Base-by-base conservation (phyloP, 2,113 vertebrate species). In the Dicrurus megarhynchus region DNA sequence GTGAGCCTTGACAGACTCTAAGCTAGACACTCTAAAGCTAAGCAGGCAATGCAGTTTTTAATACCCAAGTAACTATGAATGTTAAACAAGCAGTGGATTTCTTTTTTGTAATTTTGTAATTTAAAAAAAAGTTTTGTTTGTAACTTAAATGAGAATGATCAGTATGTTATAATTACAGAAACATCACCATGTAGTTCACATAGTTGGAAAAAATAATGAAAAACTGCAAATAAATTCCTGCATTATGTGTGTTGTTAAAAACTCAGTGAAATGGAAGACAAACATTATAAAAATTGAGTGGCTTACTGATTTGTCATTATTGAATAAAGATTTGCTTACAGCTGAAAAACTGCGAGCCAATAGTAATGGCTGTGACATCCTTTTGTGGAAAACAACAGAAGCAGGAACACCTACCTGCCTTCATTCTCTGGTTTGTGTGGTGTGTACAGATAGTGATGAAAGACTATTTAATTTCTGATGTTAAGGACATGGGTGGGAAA, bases 261-360 rank as follows among this genome's bases (percentile, higher is more conserved):
- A 39, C 46, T 90, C 86, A 91, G 69, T 88, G 91, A 89, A 95
- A 71, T 84, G 79, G 95, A 96, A 93, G 55, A 77, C 23, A 95
- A 52, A 84, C 16, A 20, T 93, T 94, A 73, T 63, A 91, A 93
- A 88, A 69, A 47, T 68, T 93, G 52, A 55, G 78, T 49, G 28
- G 76, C 59, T 49, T 88, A 91, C 80, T 97, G 92, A 92, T 89
- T 95, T 96, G 97, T 95, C 75, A 90, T 96, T 93, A 84, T 75
- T 83, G 80, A 26, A 35, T 95, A 96, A 92, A 96, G 47, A 37
- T 90, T 97, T 94, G 27, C 60, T 91, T 88, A 52, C 55, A 81
- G 32, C 57, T 97, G 69, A 84, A 90, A 97, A 89, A 57, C 82
- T 84, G 39, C 30, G 50, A 84, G 39, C 37, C 44, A 90, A 67